These are phyloP conservation scores for Archilochus colubris DNA, from an alignment of 2,113 vertebrate genomes.

Conservation along the genomic window DNA sequence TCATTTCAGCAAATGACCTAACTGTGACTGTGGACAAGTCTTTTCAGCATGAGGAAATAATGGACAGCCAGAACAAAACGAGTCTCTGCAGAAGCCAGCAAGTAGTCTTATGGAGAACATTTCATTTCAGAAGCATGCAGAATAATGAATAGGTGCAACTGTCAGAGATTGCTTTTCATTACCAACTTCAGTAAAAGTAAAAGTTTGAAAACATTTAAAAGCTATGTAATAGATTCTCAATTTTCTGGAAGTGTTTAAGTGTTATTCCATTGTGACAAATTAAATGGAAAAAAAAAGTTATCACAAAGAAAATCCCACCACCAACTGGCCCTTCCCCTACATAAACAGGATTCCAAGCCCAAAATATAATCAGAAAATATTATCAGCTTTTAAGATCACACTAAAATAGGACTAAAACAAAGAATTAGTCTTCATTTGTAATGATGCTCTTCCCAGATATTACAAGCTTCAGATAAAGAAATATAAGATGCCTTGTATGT, in stretches of 20 bases:
- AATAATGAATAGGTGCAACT: background rate
- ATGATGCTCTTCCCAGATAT: background rate
- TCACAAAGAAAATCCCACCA: background rate
- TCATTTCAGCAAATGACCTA: background rate
- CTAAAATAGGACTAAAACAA: background rate
- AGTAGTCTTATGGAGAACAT: background rate
- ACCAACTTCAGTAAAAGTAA: background rate
- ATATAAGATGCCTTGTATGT: background rate
- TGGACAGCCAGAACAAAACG: background rate
- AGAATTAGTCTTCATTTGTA: background rate
- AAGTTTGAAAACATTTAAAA: background rate
- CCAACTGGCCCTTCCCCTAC: fast-evolving
- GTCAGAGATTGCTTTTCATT: background rate
- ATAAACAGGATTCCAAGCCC: background rate
- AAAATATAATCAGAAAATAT: background rate
- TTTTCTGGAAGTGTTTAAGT: background rate
- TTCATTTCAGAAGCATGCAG: background rate
- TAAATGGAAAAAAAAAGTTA: background rate
- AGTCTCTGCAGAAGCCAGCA: background rate
- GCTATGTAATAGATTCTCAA: background rate
- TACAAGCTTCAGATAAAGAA: background rate
- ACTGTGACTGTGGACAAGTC: background rate
- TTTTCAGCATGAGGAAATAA: background rate
- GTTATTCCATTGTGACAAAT: background rate
- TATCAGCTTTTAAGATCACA: background rate